phyloP scores from a whole-genome alignment of 2,797 vertebrate species.

The Australoheros facetus region DNA sequence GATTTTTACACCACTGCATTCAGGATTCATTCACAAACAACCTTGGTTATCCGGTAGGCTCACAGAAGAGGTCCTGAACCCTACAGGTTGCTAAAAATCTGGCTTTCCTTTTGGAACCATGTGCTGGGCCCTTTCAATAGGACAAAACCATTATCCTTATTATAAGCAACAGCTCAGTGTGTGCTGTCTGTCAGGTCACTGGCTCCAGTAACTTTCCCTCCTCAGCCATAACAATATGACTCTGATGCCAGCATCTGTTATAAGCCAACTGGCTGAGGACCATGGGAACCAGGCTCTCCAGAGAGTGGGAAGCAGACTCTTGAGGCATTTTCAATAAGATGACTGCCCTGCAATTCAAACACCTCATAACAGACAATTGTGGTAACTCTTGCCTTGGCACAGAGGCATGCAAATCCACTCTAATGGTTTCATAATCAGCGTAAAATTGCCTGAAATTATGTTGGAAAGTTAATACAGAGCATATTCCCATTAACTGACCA shows the following conservation, averaged over 20 bases:
- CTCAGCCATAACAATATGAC: slow-evolving; percentile 67
- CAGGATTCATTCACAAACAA: slow-evolving; percentile 16
- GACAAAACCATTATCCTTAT: slow-evolving; percentile 51
- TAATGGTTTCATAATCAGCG: slow-evolving; percentile 40
- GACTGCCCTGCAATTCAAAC: slow-evolving; percentile 48
- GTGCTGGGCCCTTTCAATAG: slow-evolving; percentile 15
- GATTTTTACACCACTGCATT: neutral
- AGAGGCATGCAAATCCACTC: slow-evolving; percentile 48
- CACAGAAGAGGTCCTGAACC: neutral
- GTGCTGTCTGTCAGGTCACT: slow-evolving; percentile 68
- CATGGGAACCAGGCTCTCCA: slow-evolving; percentile 73
- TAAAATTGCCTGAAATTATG: slow-evolving; percentile 51
- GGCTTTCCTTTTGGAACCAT: slow-evolving; percentile 13
- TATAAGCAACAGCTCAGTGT: slow-evolving; percentile 42
- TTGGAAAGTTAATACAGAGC: slow-evolving; percentile 29
- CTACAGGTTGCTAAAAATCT: slow-evolving; percentile 17
- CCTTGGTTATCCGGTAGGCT: neutral
- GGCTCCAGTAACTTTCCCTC: slow-evolving; percentile 64
- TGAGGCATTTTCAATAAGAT: slow-evolving; percentile 53
- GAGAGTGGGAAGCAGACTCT: slow-evolving; percentile 52
- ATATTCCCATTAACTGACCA: slow-evolving; percentile 21
- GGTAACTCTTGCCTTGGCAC: slow-evolving; percentile 16
- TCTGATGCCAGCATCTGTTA: slow-evolving; percentile 76
- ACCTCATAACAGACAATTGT: slow-evolving; percentile 47
- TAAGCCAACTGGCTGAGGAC: slow-evolving; percentile 78